Evolutionary conservation across 2,113 vertebrate genomes (phyloP).

Genomic region (Plotosus lineatus): DNA sequence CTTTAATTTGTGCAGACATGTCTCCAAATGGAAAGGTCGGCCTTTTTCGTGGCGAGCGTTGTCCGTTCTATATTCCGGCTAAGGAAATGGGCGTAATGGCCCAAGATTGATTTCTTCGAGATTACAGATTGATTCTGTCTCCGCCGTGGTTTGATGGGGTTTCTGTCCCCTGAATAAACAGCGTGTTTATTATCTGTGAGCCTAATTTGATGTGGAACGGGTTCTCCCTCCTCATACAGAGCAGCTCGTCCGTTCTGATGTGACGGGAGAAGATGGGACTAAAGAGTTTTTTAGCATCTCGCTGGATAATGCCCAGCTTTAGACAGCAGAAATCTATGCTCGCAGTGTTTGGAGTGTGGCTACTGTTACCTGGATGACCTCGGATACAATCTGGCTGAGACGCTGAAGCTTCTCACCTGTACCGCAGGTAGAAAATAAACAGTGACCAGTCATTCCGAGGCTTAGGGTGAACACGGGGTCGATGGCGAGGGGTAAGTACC

Average conservation of each 20-base stretch:
- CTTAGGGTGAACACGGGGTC: too few species aligned
- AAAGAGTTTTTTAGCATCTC: background rate
- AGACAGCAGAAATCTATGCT: background rate
- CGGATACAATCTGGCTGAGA: background rate
- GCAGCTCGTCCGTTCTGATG: slow-evolving; percentile 35
- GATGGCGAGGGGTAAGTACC: too few species aligned
- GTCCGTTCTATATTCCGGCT: slow-evolving; percentile 44
- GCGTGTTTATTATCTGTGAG: slow-evolving; percentile 34
- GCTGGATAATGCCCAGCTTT: background rate
- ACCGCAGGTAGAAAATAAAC: background rate
- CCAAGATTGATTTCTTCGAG: slow-evolving; percentile 53
- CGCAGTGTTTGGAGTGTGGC: background rate
- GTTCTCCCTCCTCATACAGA: slow-evolving; percentile 32
- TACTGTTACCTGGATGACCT: background rate
- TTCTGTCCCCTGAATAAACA: slow-evolving; percentile 25
- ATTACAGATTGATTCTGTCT: slow-evolving; percentile 36
- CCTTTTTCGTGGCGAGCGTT: slow-evolving; percentile 32
- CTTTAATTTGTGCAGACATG: slow-evolving; percentile 42
- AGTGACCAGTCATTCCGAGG: background rate
- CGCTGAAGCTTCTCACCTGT: too few species aligned
- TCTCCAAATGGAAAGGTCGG: slow-evolving; percentile 54
- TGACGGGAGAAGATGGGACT: background rate
- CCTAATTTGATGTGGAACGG: slow-evolving; percentile 31
- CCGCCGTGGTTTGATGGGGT: slow-evolving; percentile 8
- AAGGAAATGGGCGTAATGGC: slow-evolving; percentile 51